Conservation (phyloP, 2,888 invertebrate genomes). For the Cetonia aurata region DNA sequence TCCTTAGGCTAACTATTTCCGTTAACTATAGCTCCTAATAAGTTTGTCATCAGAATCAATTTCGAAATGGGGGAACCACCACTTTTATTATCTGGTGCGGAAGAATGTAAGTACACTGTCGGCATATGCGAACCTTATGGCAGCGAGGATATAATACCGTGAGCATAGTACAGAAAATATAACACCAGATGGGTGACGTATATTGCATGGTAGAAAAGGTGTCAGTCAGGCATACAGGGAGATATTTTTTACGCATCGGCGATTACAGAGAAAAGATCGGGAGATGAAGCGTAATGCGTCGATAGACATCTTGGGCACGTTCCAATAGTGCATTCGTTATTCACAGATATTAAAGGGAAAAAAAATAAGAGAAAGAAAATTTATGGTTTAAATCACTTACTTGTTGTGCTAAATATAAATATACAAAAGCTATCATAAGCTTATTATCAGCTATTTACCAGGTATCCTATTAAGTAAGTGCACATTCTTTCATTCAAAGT, state of each 20-base stretch:
- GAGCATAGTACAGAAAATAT: neutral
- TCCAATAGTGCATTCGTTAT: neutral
- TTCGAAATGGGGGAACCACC: conserved; percentile 7
- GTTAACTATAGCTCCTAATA: neutral
- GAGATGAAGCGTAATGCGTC: conserved; percentile 6
- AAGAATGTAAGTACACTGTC: neutral
- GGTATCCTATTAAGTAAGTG: too few relatives aligned
- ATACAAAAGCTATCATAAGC: too few relatives aligned
- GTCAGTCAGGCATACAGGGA: neutral
- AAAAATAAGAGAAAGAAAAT: neutral
- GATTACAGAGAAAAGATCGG: conserved; percentile 10
- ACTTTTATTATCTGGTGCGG: conserved; percentile 13
- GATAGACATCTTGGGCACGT: neutral
- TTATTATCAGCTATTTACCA: too few relatives aligned
- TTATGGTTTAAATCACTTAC: too few relatives aligned
- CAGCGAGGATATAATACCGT: neutral
- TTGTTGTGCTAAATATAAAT: too few relatives aligned
- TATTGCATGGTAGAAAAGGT: conserved; percentile 19
- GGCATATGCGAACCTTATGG: conserved; percentile 32
- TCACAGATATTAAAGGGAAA: neutral
- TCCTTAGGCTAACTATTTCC: too few relatives aligned
- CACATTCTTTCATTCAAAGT: too few relatives aligned
- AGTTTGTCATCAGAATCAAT: conserved; percentile 26
- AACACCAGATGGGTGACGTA: conserved; percentile 22
- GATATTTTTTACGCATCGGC: conserved; percentile 7